Evolutionary conservation across 2,888 invertebrate species (phyloP), one percentile per base, ranked within the genome.

Genomic region (Drosophila phalerata): DNA sequence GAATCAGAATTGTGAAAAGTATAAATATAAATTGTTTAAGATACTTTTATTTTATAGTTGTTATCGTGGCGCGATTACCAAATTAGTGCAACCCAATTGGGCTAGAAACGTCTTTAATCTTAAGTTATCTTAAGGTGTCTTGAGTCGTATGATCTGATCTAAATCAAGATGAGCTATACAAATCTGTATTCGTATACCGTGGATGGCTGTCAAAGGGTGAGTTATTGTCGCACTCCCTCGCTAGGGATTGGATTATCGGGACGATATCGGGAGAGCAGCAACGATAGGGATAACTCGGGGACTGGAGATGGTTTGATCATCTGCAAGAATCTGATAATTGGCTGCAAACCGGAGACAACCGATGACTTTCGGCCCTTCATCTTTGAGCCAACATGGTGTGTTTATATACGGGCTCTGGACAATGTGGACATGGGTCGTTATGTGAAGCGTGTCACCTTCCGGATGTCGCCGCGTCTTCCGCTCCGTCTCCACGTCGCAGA

Each of bases 321-420:
- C 0, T 69, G 67, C 34, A 85, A 78, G 66, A 49, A 71, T 15
- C 51, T 84, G 1, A 2, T 73, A 0, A 34, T 84, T n/a, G 84
- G 84, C 40, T 82, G 84, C 32, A 70, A 62, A n/a, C 73, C 80
- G 42, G 84, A 84, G 56, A n/a, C 49, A 5, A n/a, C 57, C 15
- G 84, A 87, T 19, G 75, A 71, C 40, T 80, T 72, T 11, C 5
- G 69, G 10, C 76, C 80, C 2, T 68, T 43, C 9, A 45, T 70
- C 11, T 75, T 81, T 17, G 84, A 87, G 48, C 85, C 80, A 0
- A 87, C 87, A 0, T 84, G 87, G 84, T 64, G 78, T 19, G 87
- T 84, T 19, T 84, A 84, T 11, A 69, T 84, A 9, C 51, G 42
- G 37, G 56, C 69, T 6, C 28, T 25, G 34, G 77, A 77, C 28